phyloP scores from a whole-genome alignment of 2,797 vertebrate species.

The Spea hammondii region DNA sequence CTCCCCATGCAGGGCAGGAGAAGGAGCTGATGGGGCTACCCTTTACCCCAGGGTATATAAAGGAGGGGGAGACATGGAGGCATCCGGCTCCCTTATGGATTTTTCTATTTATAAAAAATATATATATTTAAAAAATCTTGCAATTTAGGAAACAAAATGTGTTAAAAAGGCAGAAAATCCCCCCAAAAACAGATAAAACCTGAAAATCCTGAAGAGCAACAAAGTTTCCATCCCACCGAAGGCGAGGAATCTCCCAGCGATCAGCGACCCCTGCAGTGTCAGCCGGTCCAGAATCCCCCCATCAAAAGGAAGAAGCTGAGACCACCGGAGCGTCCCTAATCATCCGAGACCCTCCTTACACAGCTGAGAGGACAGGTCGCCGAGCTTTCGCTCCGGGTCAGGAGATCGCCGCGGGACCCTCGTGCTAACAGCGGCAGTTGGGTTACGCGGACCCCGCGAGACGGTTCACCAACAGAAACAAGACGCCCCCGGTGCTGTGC shows the following conservation, averaged over 20 bases:
- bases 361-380: constrained; percentile 31
- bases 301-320: constrained; percentile 42
- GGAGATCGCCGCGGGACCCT: constrained; percentile 22
- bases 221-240: not conserved
- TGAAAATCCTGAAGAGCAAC: not conserved
- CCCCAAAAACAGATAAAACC: not conserved
- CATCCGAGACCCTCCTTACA: constrained; percentile 26
- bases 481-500: not conserved
- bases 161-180: too few species aligned
- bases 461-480: constrained; percentile 31
- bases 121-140: too few species aligned
- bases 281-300: accelerated
- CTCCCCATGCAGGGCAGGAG: too few species aligned
- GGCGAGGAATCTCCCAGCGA: not conserved
- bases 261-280: constrained; percentile 4
- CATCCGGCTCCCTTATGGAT: too few species aligned
- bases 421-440: constrained; percentile 2
- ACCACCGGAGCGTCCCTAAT: constrained; percentile 34
- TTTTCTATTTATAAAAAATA: too few species aligned
- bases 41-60: too few species aligned
- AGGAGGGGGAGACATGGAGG: too few species aligned
- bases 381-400: constrained; percentile 42
- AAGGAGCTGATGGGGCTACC: too few species aligned
- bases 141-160: too few species aligned
- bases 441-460: not conserved